Evolutionary conservation across 2,888 invertebrate genomes (phyloP), one percentile per base, ranked within the genome.

Genomic region (Meta bourneti): DNA sequence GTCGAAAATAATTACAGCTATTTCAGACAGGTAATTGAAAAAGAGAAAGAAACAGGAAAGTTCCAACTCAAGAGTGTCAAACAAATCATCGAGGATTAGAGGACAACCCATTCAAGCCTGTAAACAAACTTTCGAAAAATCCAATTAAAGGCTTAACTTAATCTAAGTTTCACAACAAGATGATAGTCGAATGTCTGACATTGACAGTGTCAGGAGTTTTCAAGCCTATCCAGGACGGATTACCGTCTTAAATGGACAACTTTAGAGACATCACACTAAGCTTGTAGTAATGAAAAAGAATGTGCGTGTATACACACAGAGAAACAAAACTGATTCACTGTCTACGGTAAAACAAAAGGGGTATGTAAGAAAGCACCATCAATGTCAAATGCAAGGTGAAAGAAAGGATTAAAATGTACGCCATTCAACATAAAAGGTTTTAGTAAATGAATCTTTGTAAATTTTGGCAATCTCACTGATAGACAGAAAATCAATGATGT

Each of bases 61-160:
- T 34, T 34, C 61, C 61, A 61, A 61, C 61, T 16, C 8, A 61
- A 61, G 13, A 49, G 49, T 16, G 49, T 16, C 51, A 16, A 19
- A 78, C 78, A 34, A 79, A 20, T 11, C 79, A 34, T 9, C 54
- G 61, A 61, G 20, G 79, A 79, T 69, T 61, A 79, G 34, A n/a
- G 52, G n/a, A 13, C 19, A 79, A 7, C 54, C 7, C 16, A 54
- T 20, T 72, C 19, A 61, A 20, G 34, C 13, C 61, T 61, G 9
- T 61, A 20, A 34, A 16, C 61, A 61, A 79, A 79, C 61, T 79
- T 79, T 54, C 61, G 7, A 11, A 61, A 49, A 79, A 79, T 79
- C 79, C 79, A 79, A 79, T 79, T 79, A 79, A 79, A 54, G 49
- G 79, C 61, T 79, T 79, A 79, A 20, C 34, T 20, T 79, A 61